Percentiles rank a stretch among this genome's conserved stretches.
phyloP scores from a whole-genome alignment of 2,113 vertebrate species.

The Dasyornis broadbenti region DNA sequence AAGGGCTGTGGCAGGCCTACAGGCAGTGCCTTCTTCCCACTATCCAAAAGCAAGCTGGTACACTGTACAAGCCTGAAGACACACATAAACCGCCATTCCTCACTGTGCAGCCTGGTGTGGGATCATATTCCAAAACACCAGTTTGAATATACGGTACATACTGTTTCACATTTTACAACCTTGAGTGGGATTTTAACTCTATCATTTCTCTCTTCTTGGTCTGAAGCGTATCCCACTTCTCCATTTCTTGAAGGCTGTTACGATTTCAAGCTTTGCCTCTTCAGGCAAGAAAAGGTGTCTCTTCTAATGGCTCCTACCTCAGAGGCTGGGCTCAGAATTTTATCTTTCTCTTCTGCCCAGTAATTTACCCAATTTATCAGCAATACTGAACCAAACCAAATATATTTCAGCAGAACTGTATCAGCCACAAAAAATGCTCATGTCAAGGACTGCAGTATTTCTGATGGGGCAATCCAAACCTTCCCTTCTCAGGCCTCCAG shows the following conservation, averaged over 20 bases:
- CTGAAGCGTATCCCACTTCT: not conserved
- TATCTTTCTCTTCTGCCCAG: not conserved
- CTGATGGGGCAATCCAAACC: not conserved
- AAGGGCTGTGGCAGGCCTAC: not conserved
- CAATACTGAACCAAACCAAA: not conserved
- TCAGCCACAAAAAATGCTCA: not conserved
- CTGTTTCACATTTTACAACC: not conserved
- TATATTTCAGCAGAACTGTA: not conserved
- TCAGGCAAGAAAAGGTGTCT: not conserved
- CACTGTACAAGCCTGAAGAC: not conserved
- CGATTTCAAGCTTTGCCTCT: fast-evolving
- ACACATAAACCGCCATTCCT: not conserved
- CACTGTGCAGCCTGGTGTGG: not conserved
- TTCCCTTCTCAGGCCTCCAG: not conserved
- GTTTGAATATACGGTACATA: not conserved
- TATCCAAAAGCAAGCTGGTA: not conserved
- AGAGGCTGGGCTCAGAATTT: not conserved
- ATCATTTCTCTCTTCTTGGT: not conserved
- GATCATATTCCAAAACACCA: not conserved
- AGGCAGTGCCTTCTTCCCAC: not conserved
- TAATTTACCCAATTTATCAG: not conserved
- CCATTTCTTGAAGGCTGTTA: not conserved
- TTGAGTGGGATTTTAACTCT: not conserved
- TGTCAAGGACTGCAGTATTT: not conserved
- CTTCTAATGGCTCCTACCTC: not conserved